Conservation (phyloP, 2,888 invertebrate species). For the Helicoverpa assulta region DNA sequence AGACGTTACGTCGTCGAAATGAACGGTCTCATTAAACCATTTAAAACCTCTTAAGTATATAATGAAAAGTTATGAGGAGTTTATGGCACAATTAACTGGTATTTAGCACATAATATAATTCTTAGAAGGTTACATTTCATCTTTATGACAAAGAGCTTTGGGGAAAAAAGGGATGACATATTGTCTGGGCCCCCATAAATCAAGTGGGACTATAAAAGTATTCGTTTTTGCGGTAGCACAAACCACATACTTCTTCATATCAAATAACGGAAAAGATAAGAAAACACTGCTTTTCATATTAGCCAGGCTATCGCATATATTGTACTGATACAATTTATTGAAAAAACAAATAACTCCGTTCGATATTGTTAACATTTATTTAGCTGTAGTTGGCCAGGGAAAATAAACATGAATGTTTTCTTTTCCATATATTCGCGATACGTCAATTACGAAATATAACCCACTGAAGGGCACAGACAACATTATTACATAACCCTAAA, state of each 20-base stretch:
- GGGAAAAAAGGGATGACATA: constrained; percentile 34
- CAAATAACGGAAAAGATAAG: constrained; percentile 15
- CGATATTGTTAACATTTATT: constrained; percentile 4
- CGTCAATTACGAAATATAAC: constrained; percentile 27
- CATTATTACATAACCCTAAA: constrained; percentile 44
- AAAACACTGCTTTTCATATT: constrained; percentile 2
- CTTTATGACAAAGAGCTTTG: constrained; percentile 12
- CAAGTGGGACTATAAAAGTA: constrained; percentile 29
- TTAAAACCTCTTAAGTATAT: constrained; percentile 44
- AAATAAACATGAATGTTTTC: constrained; percentile 11
- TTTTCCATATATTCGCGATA: constrained; percentile 21
- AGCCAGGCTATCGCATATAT: background rate
- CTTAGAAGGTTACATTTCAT: constrained; percentile 23
- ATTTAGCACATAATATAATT: constrained; percentile 45
- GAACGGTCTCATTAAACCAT: constrained; percentile 33
- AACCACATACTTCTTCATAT: constrained; percentile 19
- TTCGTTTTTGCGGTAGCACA: constrained; percentile 30
- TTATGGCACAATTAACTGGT: constrained; percentile 41
- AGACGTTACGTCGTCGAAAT: constrained; percentile 37
- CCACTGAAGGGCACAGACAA: constrained; percentile 24
- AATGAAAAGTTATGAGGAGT: constrained; percentile 43
- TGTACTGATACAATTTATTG: background rate
- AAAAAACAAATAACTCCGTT: constrained; percentile 17
- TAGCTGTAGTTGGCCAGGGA: background rate
- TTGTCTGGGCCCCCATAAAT: constrained; percentile 45